A percentile compares a stretch with the other conserved stretches of the same genome.
These are phyloP conservation scores for Acanthisitta chloris DNA, from an alignment of 2,113 vertebrate genomes.

Conservation along the genomic window DNA sequence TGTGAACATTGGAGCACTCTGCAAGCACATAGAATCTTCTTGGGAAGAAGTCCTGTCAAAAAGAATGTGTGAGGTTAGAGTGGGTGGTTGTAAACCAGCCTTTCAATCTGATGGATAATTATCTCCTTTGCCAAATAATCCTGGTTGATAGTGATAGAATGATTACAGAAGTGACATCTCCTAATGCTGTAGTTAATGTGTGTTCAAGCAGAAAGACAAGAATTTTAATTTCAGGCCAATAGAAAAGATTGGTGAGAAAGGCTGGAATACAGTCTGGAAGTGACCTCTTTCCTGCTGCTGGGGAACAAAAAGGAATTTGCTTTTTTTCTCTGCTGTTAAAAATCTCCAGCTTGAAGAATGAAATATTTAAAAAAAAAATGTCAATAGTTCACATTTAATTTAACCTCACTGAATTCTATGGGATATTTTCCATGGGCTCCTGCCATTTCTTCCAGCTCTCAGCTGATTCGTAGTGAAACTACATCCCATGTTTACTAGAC, in stretches of 20 bases:
- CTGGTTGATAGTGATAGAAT: background rate
- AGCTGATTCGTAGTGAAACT: background rate
- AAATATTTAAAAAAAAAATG: background rate
- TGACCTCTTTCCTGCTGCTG: background rate
- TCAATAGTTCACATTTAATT: background rate
- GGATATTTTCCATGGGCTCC: background rate
- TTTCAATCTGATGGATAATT: background rate
- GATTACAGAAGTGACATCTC: background rate
- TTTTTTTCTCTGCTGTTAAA: background rate
- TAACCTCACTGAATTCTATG: background rate
- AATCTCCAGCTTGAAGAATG: background rate
- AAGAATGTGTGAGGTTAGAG: background rate
- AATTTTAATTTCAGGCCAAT: background rate
- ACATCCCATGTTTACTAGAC: background rate
- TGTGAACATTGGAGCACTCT: background rate
- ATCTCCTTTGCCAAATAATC: background rate
- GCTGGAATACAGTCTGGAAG: background rate
- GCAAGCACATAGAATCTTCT: background rate
- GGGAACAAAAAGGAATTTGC: background rate
- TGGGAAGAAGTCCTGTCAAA: background rate
- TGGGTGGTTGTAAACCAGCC: background rate
- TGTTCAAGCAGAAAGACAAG: background rate
- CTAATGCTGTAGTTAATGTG: background rate
- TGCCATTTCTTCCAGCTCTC: background rate
- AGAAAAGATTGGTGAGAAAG: background rate